These are phyloP conservation scores for Bombus breviceps DNA, from an alignment of 1,140 invertebrate genomes.

Conservation along the genomic window DNA sequence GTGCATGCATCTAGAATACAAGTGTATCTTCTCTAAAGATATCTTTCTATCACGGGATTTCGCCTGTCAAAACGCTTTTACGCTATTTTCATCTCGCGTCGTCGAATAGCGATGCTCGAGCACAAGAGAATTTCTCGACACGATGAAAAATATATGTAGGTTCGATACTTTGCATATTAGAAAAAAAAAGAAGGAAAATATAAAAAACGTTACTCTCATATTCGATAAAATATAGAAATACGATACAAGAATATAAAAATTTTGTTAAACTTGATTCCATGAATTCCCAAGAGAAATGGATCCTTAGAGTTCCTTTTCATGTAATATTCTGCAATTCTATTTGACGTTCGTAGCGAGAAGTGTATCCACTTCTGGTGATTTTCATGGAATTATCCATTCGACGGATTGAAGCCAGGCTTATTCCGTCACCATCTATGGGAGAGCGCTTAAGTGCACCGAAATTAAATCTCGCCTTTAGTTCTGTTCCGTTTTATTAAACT, in stretches of 20 bases:
- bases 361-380: slow-evolving; percentile 17
- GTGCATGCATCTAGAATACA: slow-evolving; percentile 44
- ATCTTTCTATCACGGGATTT: slow-evolving; percentile 11
- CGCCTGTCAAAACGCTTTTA: not conserved
- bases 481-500: slow-evolving; percentile 35
- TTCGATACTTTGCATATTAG: not conserved
- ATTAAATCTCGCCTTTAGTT: slow-evolving; percentile 35
- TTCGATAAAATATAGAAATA: too few species aligned
- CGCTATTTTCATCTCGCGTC: not conserved
- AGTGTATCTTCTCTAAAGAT: slow-evolving; percentile 10
- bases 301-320: not conserved
- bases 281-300: not conserved
- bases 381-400: slow-evolving; percentile 50
- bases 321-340: slow-evolving; percentile 25
- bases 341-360: slow-evolving; percentile 9
- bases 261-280: not conserved
- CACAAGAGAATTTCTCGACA: not conserved
- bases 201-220: not conserved
- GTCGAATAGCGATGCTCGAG: not conserved
- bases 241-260: too few species aligned
- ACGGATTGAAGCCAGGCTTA: slow-evolving; percentile 16
- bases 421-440: not conserved
- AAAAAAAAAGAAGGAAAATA: too few species aligned
- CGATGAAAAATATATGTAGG: not conserved
- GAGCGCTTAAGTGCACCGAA: slow-evolving; percentile 3